Evolutionary conservation across 2,797 vertebrate species (phyloP).

Genomic region (Crypturellus tataupa): DNA sequence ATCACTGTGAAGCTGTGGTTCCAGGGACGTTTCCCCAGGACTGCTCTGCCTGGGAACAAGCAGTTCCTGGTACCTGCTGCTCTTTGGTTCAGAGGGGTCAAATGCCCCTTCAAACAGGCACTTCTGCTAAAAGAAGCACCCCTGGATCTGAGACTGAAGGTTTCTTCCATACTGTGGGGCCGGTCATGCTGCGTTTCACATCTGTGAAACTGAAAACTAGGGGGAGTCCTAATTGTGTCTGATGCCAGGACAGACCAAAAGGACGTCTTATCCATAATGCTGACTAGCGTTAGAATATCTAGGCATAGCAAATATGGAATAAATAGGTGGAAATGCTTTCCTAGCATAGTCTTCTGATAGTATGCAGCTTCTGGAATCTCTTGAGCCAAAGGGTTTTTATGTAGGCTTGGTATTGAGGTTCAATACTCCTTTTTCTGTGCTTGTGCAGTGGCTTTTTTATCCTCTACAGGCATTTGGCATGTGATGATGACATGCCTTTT

Average conservation of each 20-base stretch:
- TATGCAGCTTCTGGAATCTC: background rate
- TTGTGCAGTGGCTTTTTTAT: background rate
- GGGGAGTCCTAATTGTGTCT: background rate
- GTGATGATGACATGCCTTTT: background rate
- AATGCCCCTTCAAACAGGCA: background rate
- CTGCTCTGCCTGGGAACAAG: constrained; percentile 49
- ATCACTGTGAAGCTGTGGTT: background rate
- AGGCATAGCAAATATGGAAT: background rate
- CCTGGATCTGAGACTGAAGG: background rate
- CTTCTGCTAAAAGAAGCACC: background rate
- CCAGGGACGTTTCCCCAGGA: background rate
- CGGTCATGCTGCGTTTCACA: background rate
- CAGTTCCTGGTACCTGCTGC: constrained; percentile 44
- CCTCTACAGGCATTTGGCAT: background rate
- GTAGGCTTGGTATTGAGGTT: background rate
- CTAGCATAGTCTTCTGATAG: background rate
- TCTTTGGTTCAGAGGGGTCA: background rate
- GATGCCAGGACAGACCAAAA: background rate
- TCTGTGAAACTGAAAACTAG: background rate
- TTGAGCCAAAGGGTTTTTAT: background rate
- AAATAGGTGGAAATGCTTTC: background rate
- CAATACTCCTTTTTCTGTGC: background rate
- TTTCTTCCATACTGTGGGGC: background rate
- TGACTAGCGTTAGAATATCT: background rate
- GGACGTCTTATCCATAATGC: background rate